Evolutionary conservation across 1,140 invertebrate genomes (phyloP), one percentile per base, ranked within the genome.

Genomic region (Drosophila parvula): DNA sequence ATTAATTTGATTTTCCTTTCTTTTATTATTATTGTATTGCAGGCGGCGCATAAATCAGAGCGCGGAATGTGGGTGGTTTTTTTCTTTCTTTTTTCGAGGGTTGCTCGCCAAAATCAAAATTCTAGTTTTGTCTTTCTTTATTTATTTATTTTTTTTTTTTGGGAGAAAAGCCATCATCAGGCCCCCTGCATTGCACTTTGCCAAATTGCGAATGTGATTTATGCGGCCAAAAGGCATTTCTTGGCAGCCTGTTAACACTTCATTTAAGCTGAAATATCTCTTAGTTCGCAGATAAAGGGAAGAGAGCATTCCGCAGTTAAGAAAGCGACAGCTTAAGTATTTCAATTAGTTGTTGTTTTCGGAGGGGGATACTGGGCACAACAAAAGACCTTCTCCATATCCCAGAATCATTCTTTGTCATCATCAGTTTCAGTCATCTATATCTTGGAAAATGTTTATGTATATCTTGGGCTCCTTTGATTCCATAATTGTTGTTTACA

Each of bases 121-220:
- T 34, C 41, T 58, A 71, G 51, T 30, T 61, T 18, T 60, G 32
- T 45, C 16, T 36, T 12, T 36, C 41, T 28, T 8, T n/a, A 14
- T 27, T 27, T 45, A 14, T 41, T 0, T 8, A 1, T 27, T 30
- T 0, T 32, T 30, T 22, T 60, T 38, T 59, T 47, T 60, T n/a
- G 27, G 5, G 5, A n/a, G 14, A 44, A 14, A 53, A 6, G 34
- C 12, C 18, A 62, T 40, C 45, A 22, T 22, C 22, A 22, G 36
- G n/a, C n/a, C 36, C 62, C 22, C 40, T n/a, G 11, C 8, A 47
- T 38, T 81, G 81, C 81, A 84, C 81, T 84, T 67, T 84, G 81
- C 67, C 81, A 85, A 85, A 85, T 85, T 85, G 78, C 83, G 63
- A 74, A 85, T 84, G 62, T 81, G 78, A 85, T 84, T 84, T 84